Base-by-base conservation (phyloP, 2,113 vertebrate species). In the Hydropotes inermis region DNA sequence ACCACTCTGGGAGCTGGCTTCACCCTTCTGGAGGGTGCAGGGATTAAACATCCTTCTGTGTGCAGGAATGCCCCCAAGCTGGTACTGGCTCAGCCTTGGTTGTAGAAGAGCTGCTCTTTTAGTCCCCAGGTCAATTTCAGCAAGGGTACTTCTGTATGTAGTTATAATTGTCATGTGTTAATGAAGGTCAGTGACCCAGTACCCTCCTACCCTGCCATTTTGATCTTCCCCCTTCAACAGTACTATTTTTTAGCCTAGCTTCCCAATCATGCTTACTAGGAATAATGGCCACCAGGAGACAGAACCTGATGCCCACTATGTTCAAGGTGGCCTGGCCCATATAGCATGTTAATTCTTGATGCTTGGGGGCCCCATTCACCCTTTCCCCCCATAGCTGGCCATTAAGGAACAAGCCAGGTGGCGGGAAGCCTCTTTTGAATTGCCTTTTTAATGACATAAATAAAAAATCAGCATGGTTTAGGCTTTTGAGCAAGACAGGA, bases 341-440 rank as follows among this genome's bases (percentile, higher is more conserved):
- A 39, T 10, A 14, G 1, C 76, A 58, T 15, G 33, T 54, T 33
- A 33, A 39, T 50, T 74, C n/a, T 50, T 23, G n/a, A 21, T 17
- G 74, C 88, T 50, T 15, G 0, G 6, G 23, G 67, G 3, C 23
- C 33, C 25, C 0, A 9, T 5, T n/a, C 3, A 7, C 12, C 61
- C 50, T 36, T 64, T 19, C 15, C 33, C 7, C 28, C 12, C 3
- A 6, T 60, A 54, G n/a, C 64, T 43, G 7, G 21, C 27, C 7
- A 7, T 28, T 23, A 70, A 3, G 11, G 11, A 58, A n/a, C 15
- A 43, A 52, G 10, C 14, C 1, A 39, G 17, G 19, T 19, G 16
- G 5, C 12, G 30, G 60, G 84, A 54, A 70, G 78, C 10, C 8
- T 60, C 78, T 43, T 28, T 33, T 33, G 27, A 70, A 25, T 55